These are phyloP conservation scores for Bimastos eiseni DNA, from an alignment of 2,888 invertebrate genomes.

Conservation along the genomic window DNA sequence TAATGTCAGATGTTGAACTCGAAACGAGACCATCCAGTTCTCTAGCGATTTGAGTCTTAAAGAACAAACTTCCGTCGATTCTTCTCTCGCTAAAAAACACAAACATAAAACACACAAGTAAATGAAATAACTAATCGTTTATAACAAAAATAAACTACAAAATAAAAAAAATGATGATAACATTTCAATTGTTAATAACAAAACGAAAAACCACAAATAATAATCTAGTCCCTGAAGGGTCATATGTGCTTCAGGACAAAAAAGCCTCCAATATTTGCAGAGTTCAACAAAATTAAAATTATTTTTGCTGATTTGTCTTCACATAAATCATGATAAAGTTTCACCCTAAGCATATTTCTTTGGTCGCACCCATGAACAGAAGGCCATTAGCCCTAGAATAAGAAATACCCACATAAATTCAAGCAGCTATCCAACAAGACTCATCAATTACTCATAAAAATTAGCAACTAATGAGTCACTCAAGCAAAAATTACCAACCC, in stretches of 20 bases:
- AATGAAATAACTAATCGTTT: not conserved
- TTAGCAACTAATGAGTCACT: not conserved
- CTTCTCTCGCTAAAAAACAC: conserved; percentile 30
- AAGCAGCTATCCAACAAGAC: not conserved
- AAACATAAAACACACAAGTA: not conserved
- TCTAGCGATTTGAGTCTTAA: not conserved
- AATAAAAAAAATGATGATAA: too few relatives aligned
- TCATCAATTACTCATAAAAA: not conserved
- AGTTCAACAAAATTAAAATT: too few relatives aligned
- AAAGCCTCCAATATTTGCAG: too few relatives aligned
- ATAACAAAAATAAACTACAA: not conserved
- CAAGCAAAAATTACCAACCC: not conserved
- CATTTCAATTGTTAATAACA: too few relatives aligned
- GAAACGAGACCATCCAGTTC: not conserved
- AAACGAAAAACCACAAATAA: too few relatives aligned
- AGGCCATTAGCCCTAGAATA: too few relatives aligned
- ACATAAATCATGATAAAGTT: not conserved
- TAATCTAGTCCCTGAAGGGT: too few relatives aligned
- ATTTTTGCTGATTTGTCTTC: too few relatives aligned
- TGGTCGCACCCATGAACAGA: too few relatives aligned
- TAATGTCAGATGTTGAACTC: not conserved
- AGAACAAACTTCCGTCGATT: conserved; percentile 31
- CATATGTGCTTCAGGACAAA: too few relatives aligned
- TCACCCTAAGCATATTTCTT: not conserved
- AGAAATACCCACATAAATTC: too few relatives aligned